Percentiles rank a stretch among this genome's conserved stretches.
Conservation (phyloP, 2,888 invertebrate species). For the Erannis defoliaria region DNA sequence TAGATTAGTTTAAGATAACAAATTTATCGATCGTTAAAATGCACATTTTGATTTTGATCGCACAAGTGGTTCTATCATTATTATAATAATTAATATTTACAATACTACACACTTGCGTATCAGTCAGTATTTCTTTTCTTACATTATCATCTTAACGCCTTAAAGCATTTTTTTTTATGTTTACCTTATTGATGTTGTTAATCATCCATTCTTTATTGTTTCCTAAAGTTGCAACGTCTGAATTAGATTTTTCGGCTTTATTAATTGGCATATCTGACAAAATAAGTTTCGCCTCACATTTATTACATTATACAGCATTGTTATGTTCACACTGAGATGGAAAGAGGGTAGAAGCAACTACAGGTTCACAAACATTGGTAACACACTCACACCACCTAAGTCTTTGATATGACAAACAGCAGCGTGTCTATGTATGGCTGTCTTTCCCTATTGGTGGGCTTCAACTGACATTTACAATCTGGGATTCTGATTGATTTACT, state of each 20-base stretch:
- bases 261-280: conserved; percentile 25
- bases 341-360: conserved; percentile 60
- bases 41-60: conserved; percentile 63
- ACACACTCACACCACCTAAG: conserved; percentile 55
- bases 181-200: conserved; percentile 39
- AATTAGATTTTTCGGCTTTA: conserved; percentile 38
- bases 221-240: conserved; percentile 41
- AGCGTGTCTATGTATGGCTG: conserved; percentile 40
- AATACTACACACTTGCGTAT: conserved; percentile 81
- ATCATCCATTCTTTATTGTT: conserved; percentile 40
- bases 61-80: conserved; percentile 72
- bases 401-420: conserved; percentile 63
- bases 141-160: conserved; percentile 46
- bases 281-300: conserved; percentile 31
- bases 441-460: conserved; percentile 32
- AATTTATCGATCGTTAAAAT: conserved; percentile 54
- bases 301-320: conserved; percentile 20
- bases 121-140: conserved; percentile 71
- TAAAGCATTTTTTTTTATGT: conserved; percentile 42
- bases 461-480: conserved; percentile 28
- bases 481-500: conserved; percentile 13
- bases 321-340: conserved; percentile 28
- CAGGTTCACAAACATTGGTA: conserved; percentile 49
- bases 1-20: conserved; percentile 55
- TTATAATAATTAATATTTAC: conserved; percentile 80